These are phyloP conservation scores for Agrilus mali DNA, from an alignment of 2,888 invertebrate genomes.

Conservation along the genomic window DNA sequence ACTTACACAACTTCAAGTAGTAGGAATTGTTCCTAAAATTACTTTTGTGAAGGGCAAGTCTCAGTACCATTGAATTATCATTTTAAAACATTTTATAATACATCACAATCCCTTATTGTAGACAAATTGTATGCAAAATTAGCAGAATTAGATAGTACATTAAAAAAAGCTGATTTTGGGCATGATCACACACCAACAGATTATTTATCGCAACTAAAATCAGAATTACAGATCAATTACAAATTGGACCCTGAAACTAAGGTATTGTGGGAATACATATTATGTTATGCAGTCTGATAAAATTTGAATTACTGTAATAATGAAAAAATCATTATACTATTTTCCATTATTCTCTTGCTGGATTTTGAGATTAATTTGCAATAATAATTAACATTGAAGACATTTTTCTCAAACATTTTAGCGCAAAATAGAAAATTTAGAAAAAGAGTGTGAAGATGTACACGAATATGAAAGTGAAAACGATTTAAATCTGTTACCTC, in stretches of 20 bases:
- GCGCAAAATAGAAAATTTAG: slow-evolving; percentile 18
- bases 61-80: neutral
- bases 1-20: slow-evolving; percentile 55
- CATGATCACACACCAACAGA: slow-evolving; percentile 47
- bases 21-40: slow-evolving; percentile 65
- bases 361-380: neutral
- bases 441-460: slow-evolving; percentile 8
- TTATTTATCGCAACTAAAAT: slow-evolving; percentile 21
- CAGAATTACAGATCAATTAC: slow-evolving; percentile 33
- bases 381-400: neutral
- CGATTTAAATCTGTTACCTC: slow-evolving; percentile 38
- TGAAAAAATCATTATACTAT: neutral
- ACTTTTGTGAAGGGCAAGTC: slow-evolving; percentile 53
- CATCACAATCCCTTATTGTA: slow-evolving; percentile 19
- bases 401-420: slow-evolving; percentile 1
- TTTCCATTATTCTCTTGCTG: neutral
- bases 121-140: slow-evolving; percentile 45
- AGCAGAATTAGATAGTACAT: slow-evolving; percentile 45
- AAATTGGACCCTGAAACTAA: slow-evolving; percentile 39
- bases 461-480: slow-evolving; percentile 3
- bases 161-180: slow-evolving; percentile 54
- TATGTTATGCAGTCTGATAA: neutral
- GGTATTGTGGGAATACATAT: slow-evolving; percentile 22
- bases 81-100: slow-evolving; percentile 1
- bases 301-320: neutral